phyloP scores from a whole-genome alignment of 2,797 vertebrate species.

The Varecia variegata region DNA sequence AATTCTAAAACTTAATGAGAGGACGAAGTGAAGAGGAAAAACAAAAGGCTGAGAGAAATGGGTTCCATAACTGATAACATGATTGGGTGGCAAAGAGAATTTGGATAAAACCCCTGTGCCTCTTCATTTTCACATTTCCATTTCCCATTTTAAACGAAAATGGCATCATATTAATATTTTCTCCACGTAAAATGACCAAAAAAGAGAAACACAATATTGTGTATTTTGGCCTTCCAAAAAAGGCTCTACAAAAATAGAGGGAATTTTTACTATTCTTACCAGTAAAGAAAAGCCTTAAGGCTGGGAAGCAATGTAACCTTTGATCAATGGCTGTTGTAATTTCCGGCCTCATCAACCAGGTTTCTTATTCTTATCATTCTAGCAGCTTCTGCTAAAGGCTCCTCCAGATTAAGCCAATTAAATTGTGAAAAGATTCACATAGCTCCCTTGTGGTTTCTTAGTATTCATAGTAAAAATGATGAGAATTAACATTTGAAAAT shows the following conservation, averaged over 20 bases:
- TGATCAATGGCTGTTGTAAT: conserved; percentile 32
- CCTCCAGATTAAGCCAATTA: conserved; percentile 60
- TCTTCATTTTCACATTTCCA: not conserved
- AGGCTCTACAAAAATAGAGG: not conserved
- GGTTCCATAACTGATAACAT: not conserved
- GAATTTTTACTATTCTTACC: not conserved
- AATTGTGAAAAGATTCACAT: conserved; percentile 67
- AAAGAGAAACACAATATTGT: not conserved
- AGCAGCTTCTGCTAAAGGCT: conserved; percentile 34
- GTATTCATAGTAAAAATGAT: conserved; percentile 50
- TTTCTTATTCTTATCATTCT: conserved; percentile 24
- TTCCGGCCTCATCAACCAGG: conserved; percentile 35
- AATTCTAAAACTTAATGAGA: not conserved
- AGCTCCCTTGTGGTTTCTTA: conserved; percentile 54
- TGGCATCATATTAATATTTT: not conserved
- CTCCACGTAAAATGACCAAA: not conserved
- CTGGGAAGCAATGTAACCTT: not conserved
- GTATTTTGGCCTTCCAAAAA: not conserved
- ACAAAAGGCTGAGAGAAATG: not conserved
- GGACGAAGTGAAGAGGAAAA: not conserved
- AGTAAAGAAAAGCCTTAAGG: not conserved
- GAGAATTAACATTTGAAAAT: conserved; percentile 65
- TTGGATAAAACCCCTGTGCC: not conserved
- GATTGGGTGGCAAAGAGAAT: not conserved
- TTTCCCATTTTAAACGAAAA: not conserved